These are phyloP conservation scores for Acanthiza pusilla DNA, from an alignment of 2,797 vertebrate genomes.

Conservation along the genomic window DNA sequence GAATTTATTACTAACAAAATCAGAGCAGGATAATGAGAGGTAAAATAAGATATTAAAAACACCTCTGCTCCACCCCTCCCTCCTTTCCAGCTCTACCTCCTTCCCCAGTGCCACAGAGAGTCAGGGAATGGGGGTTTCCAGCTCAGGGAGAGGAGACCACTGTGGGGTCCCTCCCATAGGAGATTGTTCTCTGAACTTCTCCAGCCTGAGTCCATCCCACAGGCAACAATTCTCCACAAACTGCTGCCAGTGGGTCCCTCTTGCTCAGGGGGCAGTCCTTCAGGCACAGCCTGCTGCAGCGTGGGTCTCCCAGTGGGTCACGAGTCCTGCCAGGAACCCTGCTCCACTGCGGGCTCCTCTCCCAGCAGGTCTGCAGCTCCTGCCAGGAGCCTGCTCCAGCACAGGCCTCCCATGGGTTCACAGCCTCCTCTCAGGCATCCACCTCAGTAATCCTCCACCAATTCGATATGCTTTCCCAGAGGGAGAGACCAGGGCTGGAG, in stretches of 20 bases:
- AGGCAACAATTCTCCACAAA: fast-evolving
- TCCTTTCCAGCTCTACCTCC: background rate
- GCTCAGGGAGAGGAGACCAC: background rate
- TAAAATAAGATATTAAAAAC: background rate
- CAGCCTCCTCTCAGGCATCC: background rate
- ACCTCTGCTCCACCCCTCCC: background rate
- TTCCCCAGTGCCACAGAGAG: background rate
- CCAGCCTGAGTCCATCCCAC: fast-evolving
- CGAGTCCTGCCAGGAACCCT: background rate
- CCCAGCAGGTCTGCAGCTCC: background rate
- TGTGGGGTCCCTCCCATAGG: background rate
- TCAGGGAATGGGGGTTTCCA: background rate
- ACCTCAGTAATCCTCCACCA: background rate
- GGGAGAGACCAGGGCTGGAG: background rate
- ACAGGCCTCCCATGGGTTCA: background rate
- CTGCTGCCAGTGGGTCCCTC: background rate
- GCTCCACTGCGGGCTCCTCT: background rate
- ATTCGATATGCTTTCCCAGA: background rate
- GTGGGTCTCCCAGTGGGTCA: background rate
- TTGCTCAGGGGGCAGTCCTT: background rate
- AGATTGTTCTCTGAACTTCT: background rate
- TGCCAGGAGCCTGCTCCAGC: background rate
- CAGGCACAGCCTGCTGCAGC: background rate
- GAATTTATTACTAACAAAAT: background rate
- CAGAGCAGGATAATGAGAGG: background rate